Evolutionary conservation across 2,888 invertebrate genomes (phyloP).

Genomic region (Thysanoteuthis rhombus): DNA sequence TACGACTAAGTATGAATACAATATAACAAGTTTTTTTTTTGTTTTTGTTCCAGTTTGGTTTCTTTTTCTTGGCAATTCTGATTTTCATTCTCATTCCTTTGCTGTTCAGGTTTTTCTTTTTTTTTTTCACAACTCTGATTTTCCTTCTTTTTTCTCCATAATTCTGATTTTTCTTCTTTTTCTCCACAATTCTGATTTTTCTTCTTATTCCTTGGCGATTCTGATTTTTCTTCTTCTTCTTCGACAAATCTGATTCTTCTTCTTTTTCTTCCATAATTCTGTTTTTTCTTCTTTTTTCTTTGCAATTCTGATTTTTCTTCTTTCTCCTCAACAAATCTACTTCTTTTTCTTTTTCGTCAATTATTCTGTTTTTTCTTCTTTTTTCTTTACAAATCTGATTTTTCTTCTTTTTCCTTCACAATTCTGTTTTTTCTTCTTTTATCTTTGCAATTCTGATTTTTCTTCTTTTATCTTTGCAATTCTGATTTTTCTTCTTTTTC

Average conservation of each 20-base stretch:
- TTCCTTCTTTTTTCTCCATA: too few species aligned
- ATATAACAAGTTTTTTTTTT: background rate
- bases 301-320: background rate
- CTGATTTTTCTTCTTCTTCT: background rate
- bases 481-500: background rate
- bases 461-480: background rate
- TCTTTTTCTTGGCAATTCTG: too few species aligned
- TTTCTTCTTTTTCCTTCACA: background rate
- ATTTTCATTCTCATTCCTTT: too few species aligned
- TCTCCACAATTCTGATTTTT: background rate
- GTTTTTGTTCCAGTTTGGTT: too few species aligned
- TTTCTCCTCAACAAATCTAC: background rate
- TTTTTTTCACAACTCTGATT: too few species aligned
- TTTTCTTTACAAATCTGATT: background rate
- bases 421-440: too few species aligned
- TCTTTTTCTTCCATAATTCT: background rate
- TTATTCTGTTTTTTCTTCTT: too few species aligned
- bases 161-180: too few species aligned
- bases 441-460: background rate
- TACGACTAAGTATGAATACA: background rate
- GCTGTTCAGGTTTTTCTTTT: too few species aligned
- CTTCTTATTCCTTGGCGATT: background rate
- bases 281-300: background rate
- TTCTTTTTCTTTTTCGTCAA: background rate
- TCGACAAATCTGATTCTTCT: background rate